A percentile compares a stretch with the other conserved stretches of the same genome.
Evolutionary conservation across 2,888 invertebrate species (phyloP).

Genomic region (Entomobrya proxima): DNA sequence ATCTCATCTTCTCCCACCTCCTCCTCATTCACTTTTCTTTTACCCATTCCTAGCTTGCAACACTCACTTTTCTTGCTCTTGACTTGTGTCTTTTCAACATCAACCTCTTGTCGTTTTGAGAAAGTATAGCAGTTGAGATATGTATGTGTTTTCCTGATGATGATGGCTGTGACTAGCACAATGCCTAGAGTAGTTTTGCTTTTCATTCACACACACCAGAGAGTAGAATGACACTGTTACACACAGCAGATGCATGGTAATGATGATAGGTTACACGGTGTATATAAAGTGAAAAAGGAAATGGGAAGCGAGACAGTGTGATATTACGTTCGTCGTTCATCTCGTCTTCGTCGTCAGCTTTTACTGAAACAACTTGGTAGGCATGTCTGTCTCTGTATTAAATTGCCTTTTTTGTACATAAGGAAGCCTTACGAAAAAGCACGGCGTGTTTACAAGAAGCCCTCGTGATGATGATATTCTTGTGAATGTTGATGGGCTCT

Average conservation of each 20-base stretch:
- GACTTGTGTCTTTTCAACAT: conserved; percentile 8
- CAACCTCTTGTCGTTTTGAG: neutral
- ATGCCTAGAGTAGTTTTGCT: neutral
- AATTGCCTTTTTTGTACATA: conserved; percentile 1
- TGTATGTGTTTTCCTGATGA: conserved; percentile 13
- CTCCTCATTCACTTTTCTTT: neutral
- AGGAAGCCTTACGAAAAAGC: neutral
- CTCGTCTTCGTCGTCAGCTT: conserved; percentile 45
- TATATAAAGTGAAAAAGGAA: conserved; percentile 44
- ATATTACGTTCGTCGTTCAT: conserved; percentile 31
- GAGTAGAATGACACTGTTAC: neutral
- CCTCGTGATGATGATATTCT: conserved; percentile 1
- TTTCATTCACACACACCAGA: too few species aligned
- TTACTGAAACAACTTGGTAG: neutral
- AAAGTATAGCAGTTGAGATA: too few species aligned
- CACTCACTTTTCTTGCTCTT: conserved; percentile 21
- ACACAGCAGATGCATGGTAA: conserved; percentile 31
- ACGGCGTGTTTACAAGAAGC: neutral
- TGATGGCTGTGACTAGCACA: conserved; percentile 7
- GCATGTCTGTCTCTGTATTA: neutral
- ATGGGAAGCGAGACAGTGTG: conserved; percentile 43
- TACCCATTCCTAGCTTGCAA: too few species aligned
- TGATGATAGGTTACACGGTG: conserved; percentile 44
- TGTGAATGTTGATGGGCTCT: neutral
- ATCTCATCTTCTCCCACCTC: conserved; percentile 52